A percentile compares a stretch with the other conserved stretches of the same genome.
These are phyloP conservation scores for Raphicerus campestris DNA, from an alignment of 2,113 vertebrate genomes.

Conservation along the genomic window DNA sequence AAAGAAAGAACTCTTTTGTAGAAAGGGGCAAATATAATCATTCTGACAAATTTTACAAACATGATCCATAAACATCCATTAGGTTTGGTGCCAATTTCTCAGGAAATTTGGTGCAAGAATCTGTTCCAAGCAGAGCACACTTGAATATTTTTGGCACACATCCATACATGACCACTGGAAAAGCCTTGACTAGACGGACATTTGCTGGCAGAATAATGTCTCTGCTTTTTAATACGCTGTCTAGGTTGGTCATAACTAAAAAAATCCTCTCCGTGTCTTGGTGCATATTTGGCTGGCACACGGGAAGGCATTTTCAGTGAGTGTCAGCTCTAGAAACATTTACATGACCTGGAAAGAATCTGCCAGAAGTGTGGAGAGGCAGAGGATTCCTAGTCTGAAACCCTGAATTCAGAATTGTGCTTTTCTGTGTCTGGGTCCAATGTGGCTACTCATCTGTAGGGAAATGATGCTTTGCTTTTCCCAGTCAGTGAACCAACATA, in stretches of 20 bases:
- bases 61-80: background rate
- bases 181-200: too few species aligned
- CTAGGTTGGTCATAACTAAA: too few species aligned
- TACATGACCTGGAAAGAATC: background rate
- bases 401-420: background rate
- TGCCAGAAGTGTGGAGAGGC: background rate
- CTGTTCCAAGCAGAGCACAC: background rate
- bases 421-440: background rate
- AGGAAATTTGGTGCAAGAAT: background rate
- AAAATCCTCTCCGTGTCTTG: background rate
- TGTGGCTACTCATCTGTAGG: background rate
- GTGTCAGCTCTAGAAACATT: background rate
- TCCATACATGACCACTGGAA: too few species aligned
- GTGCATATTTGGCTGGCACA: background rate
- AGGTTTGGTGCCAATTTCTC: background rate
- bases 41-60: background rate
- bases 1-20: background rate
- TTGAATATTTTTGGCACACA: background rate
- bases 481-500: background rate
- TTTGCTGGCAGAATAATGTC: too few species aligned
- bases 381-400: background rate
- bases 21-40: background rate
- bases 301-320: background rate
- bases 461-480: background rate
- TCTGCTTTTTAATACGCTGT: too few species aligned